Conservation (phyloP, 1,140 invertebrate genomes). For the Cyrtorhinus lividipennis region DNA sequence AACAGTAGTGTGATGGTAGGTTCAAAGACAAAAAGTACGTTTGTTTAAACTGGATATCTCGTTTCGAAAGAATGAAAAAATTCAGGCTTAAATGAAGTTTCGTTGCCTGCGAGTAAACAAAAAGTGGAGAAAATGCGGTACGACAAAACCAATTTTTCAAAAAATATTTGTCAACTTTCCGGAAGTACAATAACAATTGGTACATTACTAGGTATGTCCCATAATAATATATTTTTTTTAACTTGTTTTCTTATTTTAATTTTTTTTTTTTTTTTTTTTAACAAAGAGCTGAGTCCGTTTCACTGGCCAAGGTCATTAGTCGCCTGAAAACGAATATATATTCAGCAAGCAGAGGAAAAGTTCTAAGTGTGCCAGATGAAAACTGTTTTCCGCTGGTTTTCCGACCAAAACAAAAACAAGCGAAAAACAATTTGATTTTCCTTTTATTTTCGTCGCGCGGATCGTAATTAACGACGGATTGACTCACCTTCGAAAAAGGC, state of each 20-base stretch:
- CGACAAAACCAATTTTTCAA: neutral
- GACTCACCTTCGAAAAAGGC: no score
- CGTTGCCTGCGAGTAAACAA: neutral
- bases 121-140: neutral
- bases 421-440: neutral
- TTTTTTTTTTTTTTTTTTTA: conserved; percentile 3
- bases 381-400: neutral
- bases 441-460: no score
- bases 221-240: neutral
- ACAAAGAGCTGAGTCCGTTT: neutral
- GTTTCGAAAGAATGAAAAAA: neutral
- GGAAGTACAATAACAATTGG: neutral
- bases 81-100: neutral
- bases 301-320: conserved; percentile 2
- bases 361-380: conserved; percentile 10
- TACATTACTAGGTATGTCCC: neutral
- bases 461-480: no score
- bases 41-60: neutral
- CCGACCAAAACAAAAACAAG: neutral
- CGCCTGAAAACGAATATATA: conserved; percentile 2
- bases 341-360: conserved; percentile 21
- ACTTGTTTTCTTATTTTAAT: no score
- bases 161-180: neutral
- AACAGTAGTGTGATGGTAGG: no score
- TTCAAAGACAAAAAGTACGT: neutral